Evolutionary conservation across 1,140 invertebrate genomes (phyloP).

Genomic region (Psix sp.): DNA sequence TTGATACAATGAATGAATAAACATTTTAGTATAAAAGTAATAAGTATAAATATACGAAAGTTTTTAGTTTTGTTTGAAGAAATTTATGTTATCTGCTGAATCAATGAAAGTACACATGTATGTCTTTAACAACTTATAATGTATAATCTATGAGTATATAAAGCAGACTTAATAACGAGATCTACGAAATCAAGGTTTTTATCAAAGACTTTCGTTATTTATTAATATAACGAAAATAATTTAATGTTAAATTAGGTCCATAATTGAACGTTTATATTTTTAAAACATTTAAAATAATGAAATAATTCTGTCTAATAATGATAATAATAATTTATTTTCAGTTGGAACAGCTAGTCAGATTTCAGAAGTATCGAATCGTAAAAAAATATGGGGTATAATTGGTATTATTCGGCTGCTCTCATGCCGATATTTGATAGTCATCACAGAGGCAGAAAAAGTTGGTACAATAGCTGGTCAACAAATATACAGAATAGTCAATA

Average conservation of each 20-base stretch:
- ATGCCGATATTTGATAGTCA: conserved; percentile 92
- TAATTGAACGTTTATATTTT: no score
- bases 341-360: conserved; percentile 55
- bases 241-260: no score
- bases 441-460: conserved; percentile 89
- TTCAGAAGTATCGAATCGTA: conserved; percentile 39
- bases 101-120: no score
- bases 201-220: conserved; percentile 27
- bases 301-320: not conserved
- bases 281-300: not conserved
- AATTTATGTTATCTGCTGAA: no score
- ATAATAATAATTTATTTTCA: conserved; percentile 11
- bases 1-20: no score
- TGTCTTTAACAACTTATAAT: conserved; percentile 14
- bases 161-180: conserved; percentile 27
- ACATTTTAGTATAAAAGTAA: no score
- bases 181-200: conserved; percentile 39
- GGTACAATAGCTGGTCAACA: conserved; percentile 91
- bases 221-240: no score
- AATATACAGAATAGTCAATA: conserved; percentile 89
- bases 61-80: no score
- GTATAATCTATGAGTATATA: conserved; percentile 9
- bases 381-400: conserved; percentile 55
- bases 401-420: conserved; percentile 78
- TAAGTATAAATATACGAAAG: no score